Conservation (phyloP, 1,140 invertebrate genomes). For the Steinernema feltiae region DNA sequence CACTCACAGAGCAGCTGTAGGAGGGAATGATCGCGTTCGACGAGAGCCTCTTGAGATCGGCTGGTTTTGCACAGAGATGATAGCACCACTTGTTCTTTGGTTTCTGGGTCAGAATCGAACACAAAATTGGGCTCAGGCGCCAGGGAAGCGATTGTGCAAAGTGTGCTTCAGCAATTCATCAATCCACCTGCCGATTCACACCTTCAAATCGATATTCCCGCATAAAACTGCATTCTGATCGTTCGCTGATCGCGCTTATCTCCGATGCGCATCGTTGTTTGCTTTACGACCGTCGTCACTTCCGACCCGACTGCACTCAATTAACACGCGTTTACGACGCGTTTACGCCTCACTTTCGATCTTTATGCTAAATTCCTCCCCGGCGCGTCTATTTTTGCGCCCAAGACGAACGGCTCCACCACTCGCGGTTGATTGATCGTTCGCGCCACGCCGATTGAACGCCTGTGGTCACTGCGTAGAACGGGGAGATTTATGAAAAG, state of each 20-base stretch:
- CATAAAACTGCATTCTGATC: background rate
- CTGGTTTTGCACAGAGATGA: too few species aligned
- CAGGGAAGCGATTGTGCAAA: too few species aligned
- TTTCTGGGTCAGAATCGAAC: too few species aligned
- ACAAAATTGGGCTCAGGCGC: too few species aligned
- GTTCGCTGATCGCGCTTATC: background rate
- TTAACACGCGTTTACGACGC: background rate
- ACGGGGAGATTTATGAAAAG: background rate
- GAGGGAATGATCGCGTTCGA: too few species aligned
- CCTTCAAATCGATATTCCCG: too few species aligned
- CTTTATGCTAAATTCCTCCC: too few species aligned
- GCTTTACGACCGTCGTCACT: background rate
- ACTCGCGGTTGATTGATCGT: background rate
- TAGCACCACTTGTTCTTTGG: too few species aligned
- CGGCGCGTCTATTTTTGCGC: background rate
- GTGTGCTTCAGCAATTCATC: too few species aligned
- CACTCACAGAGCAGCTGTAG: too few species aligned
- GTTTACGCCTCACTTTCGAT: background rate
- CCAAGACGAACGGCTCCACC: background rate
- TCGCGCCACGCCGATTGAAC: background rate
- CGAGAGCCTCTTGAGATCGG: too few species aligned
- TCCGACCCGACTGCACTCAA: background rate
- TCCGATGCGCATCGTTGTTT: background rate
- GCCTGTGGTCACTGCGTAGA: background rate
- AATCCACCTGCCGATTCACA: too few species aligned